Percentiles rank a stretch among this genome's conserved stretches.
Evolutionary conservation across 2,888 invertebrate species (phyloP).

Genomic region (Caprella mutica): DNA sequence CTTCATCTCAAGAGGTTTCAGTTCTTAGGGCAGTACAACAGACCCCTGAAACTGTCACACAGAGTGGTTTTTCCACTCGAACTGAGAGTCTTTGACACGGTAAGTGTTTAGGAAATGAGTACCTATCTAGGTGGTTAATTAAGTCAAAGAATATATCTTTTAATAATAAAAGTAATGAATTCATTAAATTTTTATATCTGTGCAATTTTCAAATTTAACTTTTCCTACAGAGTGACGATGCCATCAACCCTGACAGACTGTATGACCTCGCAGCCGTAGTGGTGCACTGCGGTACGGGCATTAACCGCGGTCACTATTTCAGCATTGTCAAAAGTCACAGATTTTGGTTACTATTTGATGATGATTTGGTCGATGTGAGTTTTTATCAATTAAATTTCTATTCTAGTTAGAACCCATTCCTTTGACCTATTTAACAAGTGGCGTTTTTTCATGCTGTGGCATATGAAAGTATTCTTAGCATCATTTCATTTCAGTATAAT

Average conservation of each 20-base stretch:
- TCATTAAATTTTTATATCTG: background rate
- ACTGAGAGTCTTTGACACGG: constrained; percentile 91
- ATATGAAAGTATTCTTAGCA: too few relatives aligned
- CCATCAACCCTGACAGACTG: constrained; percentile 91
- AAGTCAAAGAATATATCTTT: background rate
- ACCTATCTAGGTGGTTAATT: background rate
- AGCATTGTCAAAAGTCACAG: constrained; percentile 99
- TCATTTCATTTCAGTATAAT: too few relatives aligned
- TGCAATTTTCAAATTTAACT: background rate
- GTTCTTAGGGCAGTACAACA: constrained; percentile 95
- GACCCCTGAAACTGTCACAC: constrained; percentile 98
- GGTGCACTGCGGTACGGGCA: constrained; percentile 98
- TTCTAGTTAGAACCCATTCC: too few relatives aligned
- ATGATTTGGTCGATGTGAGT: constrained; percentile 98
- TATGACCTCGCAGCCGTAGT: constrained; percentile 99
- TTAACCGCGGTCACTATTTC: constrained; percentile 98
- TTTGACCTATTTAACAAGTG: too few relatives aligned
- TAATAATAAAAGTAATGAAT: background rate
- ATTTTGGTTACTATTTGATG: constrained; percentile 98
- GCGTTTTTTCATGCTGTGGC: too few relatives aligned
- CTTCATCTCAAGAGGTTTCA: constrained; percentile 94
- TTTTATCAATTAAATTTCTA: too few relatives aligned
- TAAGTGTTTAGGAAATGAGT: constrained; percentile 44
- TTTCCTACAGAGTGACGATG: constrained; percentile 78
- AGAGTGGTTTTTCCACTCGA: constrained; percentile 98